Evolutionary conservation across 2,888 invertebrate genomes (phyloP).

Genomic region (Cinara cedri): DNA sequence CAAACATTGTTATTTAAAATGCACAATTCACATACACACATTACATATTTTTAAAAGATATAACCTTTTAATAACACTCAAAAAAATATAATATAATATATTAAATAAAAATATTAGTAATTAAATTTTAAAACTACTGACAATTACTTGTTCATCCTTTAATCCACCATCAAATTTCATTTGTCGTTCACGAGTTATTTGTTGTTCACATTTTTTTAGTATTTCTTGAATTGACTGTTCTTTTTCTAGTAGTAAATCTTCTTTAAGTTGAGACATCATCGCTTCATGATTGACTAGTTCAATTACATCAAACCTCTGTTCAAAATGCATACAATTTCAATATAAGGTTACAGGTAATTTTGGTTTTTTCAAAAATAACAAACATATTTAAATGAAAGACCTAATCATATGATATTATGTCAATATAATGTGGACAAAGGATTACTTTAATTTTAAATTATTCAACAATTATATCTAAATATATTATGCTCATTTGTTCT

Average conservation of each 20-base stretch:
- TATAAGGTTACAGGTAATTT: too few relatives aligned
- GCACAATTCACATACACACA: neutral
- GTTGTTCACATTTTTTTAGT: conserved; percentile 63
- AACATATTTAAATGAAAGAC: too few relatives aligned
- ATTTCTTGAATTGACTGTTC: conserved; percentile 66
- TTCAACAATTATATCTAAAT: too few relatives aligned
- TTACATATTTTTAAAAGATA: too few relatives aligned
- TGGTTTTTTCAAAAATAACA: neutral
- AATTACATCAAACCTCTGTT: conserved; percentile 70
- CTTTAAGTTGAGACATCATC: conserved; percentile 72
- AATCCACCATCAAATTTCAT: conserved; percentile 65
- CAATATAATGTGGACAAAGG: too few relatives aligned
- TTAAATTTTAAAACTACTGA: neutral
- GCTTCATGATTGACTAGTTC: conserved; percentile 72
- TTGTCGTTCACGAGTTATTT: conserved; percentile 64
- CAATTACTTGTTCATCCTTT: conserved; percentile 62
- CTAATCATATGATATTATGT: too few relatives aligned
- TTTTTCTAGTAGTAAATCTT: conserved; percentile 71
- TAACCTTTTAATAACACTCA: neutral
- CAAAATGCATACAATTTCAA: too few relatives aligned
- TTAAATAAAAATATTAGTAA: neutral
- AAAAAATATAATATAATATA: too few relatives aligned
- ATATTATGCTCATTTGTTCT: too few relatives aligned
- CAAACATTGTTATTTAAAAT: neutral
- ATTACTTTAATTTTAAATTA: too few relatives aligned